phyloP scores from a whole-genome alignment of 2,888 invertebrate genomes.

The Cataglyphis albicans region DNA sequence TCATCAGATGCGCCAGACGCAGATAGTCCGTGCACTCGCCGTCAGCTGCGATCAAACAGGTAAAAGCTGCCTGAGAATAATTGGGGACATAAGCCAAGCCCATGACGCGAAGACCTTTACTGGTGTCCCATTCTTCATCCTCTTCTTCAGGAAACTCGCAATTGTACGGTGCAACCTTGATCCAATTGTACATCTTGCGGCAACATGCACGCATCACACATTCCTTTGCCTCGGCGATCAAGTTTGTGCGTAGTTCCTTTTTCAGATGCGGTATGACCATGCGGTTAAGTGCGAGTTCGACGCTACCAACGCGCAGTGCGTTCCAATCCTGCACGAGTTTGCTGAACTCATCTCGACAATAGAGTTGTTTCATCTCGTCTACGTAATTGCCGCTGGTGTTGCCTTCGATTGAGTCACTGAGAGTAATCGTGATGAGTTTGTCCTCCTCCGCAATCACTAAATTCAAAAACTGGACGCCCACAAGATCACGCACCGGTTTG shows the following conservation, averaged over 20 bases:
- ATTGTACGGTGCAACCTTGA: constrained; percentile 95
- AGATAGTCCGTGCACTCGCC: constrained; percentile 97
- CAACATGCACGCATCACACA: constrained; percentile 94
- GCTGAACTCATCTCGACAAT: constrained; percentile 97
- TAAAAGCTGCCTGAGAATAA: constrained; percentile 94
- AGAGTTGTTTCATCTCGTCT: constrained; percentile 95
- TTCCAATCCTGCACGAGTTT: constrained; percentile 99
- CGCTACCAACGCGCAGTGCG: constrained; percentile 93
- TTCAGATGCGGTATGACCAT: constrained; percentile 96
- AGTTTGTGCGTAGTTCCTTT: constrained; percentile 92
- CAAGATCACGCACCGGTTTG: constrained; percentile 96
- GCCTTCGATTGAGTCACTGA: constrained; percentile 93
- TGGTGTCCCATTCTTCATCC: constrained; percentile 96
- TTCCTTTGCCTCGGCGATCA: constrained; percentile 95
- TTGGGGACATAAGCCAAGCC: constrained; percentile 96
- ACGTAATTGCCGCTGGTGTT: constrained; percentile 92
- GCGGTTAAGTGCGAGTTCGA: constrained; percentile 94
- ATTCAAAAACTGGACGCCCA: constrained; percentile 96
- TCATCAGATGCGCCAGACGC: constrained; percentile 94
- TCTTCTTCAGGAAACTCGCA: constrained; percentile 93
- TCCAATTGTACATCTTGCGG: constrained; percentile 95
- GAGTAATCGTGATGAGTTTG: constrained; percentile 90
- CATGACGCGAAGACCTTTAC: constrained; percentile 94
- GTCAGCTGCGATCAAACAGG: constrained; percentile 94
- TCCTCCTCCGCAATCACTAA: constrained; percentile 93